Evolutionary conservation across 2,888 invertebrate species (phyloP), one percentile per base, ranked within the genome.

Genomic region (Candidula unifasciata): DNA sequence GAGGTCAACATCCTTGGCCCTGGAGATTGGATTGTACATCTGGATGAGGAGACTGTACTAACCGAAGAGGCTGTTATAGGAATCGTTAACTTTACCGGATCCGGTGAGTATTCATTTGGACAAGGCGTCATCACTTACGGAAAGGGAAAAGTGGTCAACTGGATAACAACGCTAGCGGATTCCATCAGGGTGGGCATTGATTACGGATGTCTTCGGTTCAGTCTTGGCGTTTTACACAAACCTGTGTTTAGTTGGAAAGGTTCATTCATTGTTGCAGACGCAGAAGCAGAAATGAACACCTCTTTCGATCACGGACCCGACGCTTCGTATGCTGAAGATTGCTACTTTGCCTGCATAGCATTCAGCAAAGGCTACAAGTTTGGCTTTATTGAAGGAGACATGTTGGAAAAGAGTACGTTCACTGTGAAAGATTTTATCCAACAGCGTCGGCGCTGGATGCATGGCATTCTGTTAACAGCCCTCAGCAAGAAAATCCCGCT

Each of bases 201-300:
- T 82, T 91, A 89, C 80, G 92, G 92, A 18, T 89, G 89, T 82
- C 86, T 91, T 27, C 85, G 90, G 77, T 92, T 91, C 82, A 89
- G 89, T 80, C 88, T 91, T 86, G 88, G 90, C 6, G 91, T 89
- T 82, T 90, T 91, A 84, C 90, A 90, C 86, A 89, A 88, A 71
- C 92, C 92, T 44, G 82, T 91, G 24, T 91, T 91, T 79, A 91
- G 90, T 81, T 91, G 91, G 91, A 92, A 92, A 82, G 92, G 91
- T 10, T 91, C 91, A 27, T 92, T 91, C 86, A 90, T 91, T 80
- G 91, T 92, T 0, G 88, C 91, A 8, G 90, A 89, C 80, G 91
- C 89, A 3, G 90, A 88, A 16, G 89, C 90, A 16, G 92, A 92
- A 81, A 87, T 88, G 84, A 78, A 68, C 18, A 78, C 78, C 27